Evolutionary conservation across 2,113 vertebrate genomes (phyloP).

Genomic region (Strigops habroptila): DNA sequence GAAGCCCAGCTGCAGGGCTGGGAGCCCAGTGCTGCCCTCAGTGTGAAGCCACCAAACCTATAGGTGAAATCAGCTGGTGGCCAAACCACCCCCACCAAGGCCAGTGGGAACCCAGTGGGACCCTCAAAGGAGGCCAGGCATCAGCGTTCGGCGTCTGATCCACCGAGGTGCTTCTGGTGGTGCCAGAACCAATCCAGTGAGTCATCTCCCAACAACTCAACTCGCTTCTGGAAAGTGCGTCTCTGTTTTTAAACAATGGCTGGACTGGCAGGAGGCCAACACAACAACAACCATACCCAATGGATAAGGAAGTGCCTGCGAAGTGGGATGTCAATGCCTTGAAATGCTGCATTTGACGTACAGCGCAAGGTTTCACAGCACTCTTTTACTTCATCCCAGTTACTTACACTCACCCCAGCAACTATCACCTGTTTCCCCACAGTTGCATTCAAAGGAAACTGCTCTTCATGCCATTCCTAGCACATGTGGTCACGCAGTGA

Average conservation of each 20-base stretch:
- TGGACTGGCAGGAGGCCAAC: background rate
- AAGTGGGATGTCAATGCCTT: background rate
- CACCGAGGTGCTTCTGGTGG: background rate
- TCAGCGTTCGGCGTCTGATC: accelerated
- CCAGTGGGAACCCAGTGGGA: background rate
- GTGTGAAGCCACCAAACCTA: background rate
- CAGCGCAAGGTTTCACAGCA: background rate
- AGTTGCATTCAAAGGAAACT: background rate
- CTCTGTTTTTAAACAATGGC: background rate
- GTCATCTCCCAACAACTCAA: background rate
- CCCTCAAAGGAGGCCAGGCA: background rate
- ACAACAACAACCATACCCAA: accelerated
- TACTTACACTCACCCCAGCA: background rate
- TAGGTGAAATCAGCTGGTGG: background rate
- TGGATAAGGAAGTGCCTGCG: background rate
- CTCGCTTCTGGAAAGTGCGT: background rate
- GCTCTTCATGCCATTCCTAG: background rate
- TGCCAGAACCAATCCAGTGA: background rate
- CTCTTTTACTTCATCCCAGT: background rate
- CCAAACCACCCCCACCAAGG: background rate
- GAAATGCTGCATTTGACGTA: background rate
- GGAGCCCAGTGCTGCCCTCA: background rate
- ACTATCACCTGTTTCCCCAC: background rate
- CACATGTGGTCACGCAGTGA: background rate
- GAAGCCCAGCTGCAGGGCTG: background rate